Base-by-base conservation (phyloP, 2,888 invertebrate species). In the Alsophila aescularia region DNA sequence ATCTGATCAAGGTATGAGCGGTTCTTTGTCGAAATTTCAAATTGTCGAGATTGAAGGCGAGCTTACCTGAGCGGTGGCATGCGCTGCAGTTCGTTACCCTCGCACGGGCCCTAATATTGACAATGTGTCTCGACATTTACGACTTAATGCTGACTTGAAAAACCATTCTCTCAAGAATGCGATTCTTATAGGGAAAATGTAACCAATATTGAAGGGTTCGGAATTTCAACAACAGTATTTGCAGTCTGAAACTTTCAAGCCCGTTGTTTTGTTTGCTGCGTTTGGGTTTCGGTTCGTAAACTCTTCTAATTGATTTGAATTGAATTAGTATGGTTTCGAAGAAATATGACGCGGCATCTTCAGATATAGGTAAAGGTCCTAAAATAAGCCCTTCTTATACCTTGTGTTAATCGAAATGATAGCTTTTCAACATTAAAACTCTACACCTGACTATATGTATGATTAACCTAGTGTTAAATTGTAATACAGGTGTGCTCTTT, bases 81-180 rank as follows among this genome's bases (percentile, higher is more conserved):
- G 70, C 63, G 72, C 62, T 64, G 58, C 62, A 66, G 87, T 82
- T 84, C 85, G 76, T 75, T 83, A 79, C 73, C 81, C 85, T 67
- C 65, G 52, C 55, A 61, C 59, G 62, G 62, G 52, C 62, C 67
- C 75, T 71, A 77, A 78, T 82, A 83, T 85, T 85, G 83, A 81
- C 84, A 80, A 64, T 75, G 66, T 66, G 57, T 71, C 59, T 67
- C 64, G 65, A 75, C 72, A 64, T 83, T 83, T 80, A 83, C 69
- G 75, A 67, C 63, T 71, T 66, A 68, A 71, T 64, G 69, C 67
- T 61, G 66, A 65, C 60, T 67, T 66, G 53, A 67, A n/a, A 50
- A 59, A 62, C 58, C 64, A 60, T 68, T 69, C 57, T 56, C 47
- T 62, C 54, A 51, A 53, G 58, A 64, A 61, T 66, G 54, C 35